phyloP scores from a whole-genome alignment of 2,888 invertebrate species.

The Nephrocerus scutellatus region DNA sequence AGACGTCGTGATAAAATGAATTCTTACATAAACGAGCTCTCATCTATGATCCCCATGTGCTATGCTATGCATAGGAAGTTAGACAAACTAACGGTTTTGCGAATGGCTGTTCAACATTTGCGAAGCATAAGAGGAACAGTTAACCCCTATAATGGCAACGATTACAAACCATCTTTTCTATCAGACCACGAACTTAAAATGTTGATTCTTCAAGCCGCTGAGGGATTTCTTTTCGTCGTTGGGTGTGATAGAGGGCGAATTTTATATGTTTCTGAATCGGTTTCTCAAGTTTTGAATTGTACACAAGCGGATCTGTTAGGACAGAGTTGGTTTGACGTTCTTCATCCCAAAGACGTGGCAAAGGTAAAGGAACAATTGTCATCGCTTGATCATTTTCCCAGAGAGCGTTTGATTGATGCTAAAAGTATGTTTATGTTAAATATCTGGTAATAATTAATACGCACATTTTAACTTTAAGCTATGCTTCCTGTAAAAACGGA shows the following conservation, averaged over 20 bases:
- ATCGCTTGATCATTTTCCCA: slow-evolving; percentile 78
- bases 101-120: slow-evolving; percentile 91
- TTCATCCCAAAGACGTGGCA: slow-evolving; percentile 90
- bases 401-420: slow-evolving; percentile 84
- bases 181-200: slow-evolving; percentile 82
- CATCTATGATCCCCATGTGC: slow-evolving; percentile 89
- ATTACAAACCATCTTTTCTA: slow-evolving; percentile 72
- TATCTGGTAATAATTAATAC: slow-evolving; percentile 1
- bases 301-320: slow-evolving; percentile 81
- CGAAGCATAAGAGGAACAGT: slow-evolving; percentile 69
- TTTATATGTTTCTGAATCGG: slow-evolving; percentile 84
- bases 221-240: slow-evolving; percentile 86
- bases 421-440: slow-evolving; percentile 73
- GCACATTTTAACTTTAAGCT: slow-evolving; percentile 52
- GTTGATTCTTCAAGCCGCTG: slow-evolving; percentile 77
- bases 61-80: slow-evolving; percentile 86
- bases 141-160: slow-evolving; percentile 66
- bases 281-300: slow-evolving; percentile 72
- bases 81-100: slow-evolving; percentile 82
- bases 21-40: slow-evolving; percentile 83
- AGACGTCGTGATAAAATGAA: slow-evolving; percentile 94
- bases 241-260: slow-evolving; percentile 88
- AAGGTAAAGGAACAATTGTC: slow-evolving; percentile 93
- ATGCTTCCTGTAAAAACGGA: slow-evolving; percentile 88
- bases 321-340: slow-evolving; percentile 88